A percentile compares a stretch with the other conserved stretches of the same genome.
phyloP scores from a whole-genome alignment of 2,888 invertebrate species.

The Entomobrya multifasciata region DNA sequence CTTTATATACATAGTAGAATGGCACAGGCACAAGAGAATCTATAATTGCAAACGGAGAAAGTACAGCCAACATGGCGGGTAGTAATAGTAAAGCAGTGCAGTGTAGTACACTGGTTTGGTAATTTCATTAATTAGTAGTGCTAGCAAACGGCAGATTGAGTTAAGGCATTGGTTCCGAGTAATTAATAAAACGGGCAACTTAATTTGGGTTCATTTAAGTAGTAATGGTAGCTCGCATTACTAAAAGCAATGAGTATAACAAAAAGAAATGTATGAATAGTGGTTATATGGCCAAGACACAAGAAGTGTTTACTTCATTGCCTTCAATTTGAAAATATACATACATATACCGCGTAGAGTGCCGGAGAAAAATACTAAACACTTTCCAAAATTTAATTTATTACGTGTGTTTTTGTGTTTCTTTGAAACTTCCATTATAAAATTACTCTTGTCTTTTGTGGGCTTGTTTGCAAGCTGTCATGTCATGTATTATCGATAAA shows the following conservation, averaged over 20 bases:
- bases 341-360: background rate
- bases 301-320: background rate
- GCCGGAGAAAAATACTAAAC: background rate
- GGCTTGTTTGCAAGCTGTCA: background rate
- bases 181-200: constrained; percentile 73
- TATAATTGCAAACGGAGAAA: constrained; percentile 57
- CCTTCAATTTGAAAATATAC: background rate
- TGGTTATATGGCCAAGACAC: background rate
- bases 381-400: constrained; percentile 17
- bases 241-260: background rate
- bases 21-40: background rate
- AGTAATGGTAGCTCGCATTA: constrained; percentile 46
- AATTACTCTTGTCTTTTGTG: background rate
- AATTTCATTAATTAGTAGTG: constrained; percentile 76
- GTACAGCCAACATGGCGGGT: background rate
- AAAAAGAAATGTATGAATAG: constrained; percentile 27
- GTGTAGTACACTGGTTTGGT: constrained; percentile 74
- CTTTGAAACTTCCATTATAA: background rate
- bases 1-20: background rate
- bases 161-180: constrained; percentile 75
- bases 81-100: constrained; percentile 46
- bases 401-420: background rate
- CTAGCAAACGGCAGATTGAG: constrained; percentile 76
- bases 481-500: background rate
- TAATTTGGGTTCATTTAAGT: constrained; percentile 71